Base-by-base conservation (phyloP, 2,113 vertebrate genomes). In the Zapornia atra region DNA sequence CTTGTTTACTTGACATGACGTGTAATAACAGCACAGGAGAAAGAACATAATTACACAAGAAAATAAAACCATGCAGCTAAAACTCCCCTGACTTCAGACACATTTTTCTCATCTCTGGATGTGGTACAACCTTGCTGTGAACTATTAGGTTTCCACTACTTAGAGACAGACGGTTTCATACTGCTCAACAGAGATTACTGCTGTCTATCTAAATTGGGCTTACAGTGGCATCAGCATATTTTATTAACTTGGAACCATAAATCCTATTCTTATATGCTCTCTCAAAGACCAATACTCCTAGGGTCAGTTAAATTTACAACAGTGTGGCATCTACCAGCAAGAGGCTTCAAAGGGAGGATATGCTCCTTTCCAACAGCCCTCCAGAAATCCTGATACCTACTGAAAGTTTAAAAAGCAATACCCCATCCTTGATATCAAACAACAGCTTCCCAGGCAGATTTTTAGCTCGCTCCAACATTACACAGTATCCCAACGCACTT, bases 211-310 rank as follows among this genome's bases (percentile, higher is more conserved):
- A 96, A 96, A 95, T 85, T 95, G 86, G 78, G 92, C 86, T 96
- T 97, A 96, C 86, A 94, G 95, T 75, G 92, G 90, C 90, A 97
- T 96, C 94, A 96, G 95, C 95, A 96, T 97, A 96, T 97, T 96
- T 96, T 95, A 96, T 96, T 97, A 96, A 93, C 95, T 94, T 92
- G 34, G 91, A 96, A 91, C 50, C 92, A 95, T 95, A 97, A 96
- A 97, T 97, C 96, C 95, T 95, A 97, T 97, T 96, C 88, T 95
- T 94, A 86, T 87, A 78, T 66, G 64, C 81, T 96, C 92, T 92
- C 92, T 92, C 83, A 83, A 97, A 97, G 89, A 95, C 95, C 89
- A 94, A 76, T 78, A 94, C 40, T 96, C 87, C 78, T 50, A 95
- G 77, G 96, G 93, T 95, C 93, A 97, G 88, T 95, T 90, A 95